Evolutionary conservation across 1,140 invertebrate genomes (phyloP), one percentile per base, ranked within the genome.

Genomic region (Macrostomum lignano): DNA sequence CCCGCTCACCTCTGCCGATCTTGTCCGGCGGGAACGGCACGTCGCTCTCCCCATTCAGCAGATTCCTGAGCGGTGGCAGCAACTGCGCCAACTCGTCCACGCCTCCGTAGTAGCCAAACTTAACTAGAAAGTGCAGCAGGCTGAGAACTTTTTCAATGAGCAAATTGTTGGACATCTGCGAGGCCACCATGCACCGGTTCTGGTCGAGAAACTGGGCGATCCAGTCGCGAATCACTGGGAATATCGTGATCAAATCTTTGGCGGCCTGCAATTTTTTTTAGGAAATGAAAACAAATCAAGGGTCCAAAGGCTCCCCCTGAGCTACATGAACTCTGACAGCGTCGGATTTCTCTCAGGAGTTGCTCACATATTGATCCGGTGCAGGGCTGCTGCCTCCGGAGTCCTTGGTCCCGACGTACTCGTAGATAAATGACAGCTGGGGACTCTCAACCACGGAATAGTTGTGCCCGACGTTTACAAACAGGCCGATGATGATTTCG

Each of bases 381-480:
- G 26, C 19, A 15, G 26, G 15, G 7, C 14, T 28, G 15, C 19
- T 28, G 19, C 19, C 19, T 28, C 19, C n/a, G n/a, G n/a, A 17
- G 19, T 28, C 26, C 26, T 28, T 28, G 4, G 26, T 28, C 4
- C 26, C 26, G 22, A 57, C 49, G 34, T 57, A 51, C 26, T 57
- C 52, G 36, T 55, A 57, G 1, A 57, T 45, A 31, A 50, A 55
- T 1, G 50, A 47, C 23, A 53, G 36, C 17, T 49, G 47, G 1
- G 50, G 47, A 26, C 46, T 33, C 35, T 53, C 52, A 31, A 55
- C 41, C 6, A 53, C 43, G 2, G 51, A 53, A 25, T 47, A 43
- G 33, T 53, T 53, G 32, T 45, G 46, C 1, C 46, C 46, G 24
- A 55, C 47, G 37, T 55, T 50, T 17, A 55, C 51, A 45, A 55